Evolutionary conservation across 1,140 invertebrate genomes (phyloP).

Genomic region (Camponotus vicinus): DNA sequence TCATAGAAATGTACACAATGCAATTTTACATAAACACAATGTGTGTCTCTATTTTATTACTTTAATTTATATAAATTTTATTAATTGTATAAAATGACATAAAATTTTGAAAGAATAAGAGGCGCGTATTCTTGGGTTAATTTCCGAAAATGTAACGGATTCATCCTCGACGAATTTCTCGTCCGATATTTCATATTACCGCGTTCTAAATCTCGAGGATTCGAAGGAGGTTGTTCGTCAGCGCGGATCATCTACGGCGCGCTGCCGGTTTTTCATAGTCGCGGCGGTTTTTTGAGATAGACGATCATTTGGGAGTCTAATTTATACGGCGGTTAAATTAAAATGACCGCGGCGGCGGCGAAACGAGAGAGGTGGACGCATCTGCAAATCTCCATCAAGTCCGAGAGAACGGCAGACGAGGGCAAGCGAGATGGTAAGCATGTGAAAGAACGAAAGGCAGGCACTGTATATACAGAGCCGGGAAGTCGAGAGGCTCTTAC

Average conservation of each 20-base stretch:
- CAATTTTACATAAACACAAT: background rate
- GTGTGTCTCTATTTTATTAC: background rate
- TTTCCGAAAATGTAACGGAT: slow-evolving; percentile 5
- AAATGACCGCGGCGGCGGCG: slow-evolving; percentile 77
- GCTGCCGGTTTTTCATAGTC: slow-evolving; percentile 61
- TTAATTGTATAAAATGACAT: slow-evolving; percentile 4
- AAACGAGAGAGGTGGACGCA: slow-evolving; percentile 58
- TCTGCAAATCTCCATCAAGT: slow-evolving; percentile 69
- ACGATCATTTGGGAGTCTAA: slow-evolving; percentile 82
- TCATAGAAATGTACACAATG: background rate
- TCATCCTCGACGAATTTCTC: background rate
- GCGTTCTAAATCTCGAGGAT: slow-evolving; percentile 42
- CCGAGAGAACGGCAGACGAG: slow-evolving; percentile 20
- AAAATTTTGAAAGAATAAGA: background rate
- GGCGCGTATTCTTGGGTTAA: background rate
- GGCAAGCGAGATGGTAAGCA: slow-evolving; percentile 41
- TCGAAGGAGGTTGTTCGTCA: slow-evolving; percentile 38
- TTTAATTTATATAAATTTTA: slow-evolving; percentile 16
- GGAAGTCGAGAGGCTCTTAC: slow-evolving; percentile 58
- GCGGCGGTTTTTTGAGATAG: slow-evolving; percentile 69
- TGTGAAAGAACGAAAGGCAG: slow-evolving; percentile 56
- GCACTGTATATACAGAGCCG: slow-evolving; percentile 58
- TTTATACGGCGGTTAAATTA: slow-evolving; percentile 83
- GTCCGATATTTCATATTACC: slow-evolving; percentile 1
- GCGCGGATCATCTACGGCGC: slow-evolving; percentile 52